Percentiles rank a stretch among this genome's conserved stretches.
phyloP scores from a whole-genome alignment of 2,797 vertebrate genomes.

The Acrocephalus scirpaceus region DNA sequence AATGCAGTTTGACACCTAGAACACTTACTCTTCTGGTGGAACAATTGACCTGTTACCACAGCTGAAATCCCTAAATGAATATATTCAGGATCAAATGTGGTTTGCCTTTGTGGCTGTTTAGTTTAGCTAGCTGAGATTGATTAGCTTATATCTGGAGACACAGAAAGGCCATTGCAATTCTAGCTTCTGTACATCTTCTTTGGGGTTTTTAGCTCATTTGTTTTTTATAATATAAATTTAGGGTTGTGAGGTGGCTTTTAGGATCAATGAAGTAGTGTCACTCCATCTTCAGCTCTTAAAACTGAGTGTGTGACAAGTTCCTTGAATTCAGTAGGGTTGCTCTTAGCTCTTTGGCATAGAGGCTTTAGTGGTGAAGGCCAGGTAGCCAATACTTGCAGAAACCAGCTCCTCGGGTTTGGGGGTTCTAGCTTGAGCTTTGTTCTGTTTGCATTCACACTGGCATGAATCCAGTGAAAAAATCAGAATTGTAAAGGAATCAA shows the following conservation, averaged over 20 bases:
- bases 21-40: neutral
- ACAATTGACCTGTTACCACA: conserved; percentile 1
- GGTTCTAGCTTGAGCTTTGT: neutral
- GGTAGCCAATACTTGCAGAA: neutral
- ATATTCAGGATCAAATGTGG: neutral
- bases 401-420: neutral
- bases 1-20: neutral
- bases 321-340: neutral
- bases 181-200: neutral
- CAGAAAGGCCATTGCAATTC: neutral
- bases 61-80: conserved; percentile 22
- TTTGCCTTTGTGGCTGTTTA: neutral
- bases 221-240: neutral
- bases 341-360: neutral
- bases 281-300: neutral
- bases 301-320: neutral
- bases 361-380: neutral
- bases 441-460: neutral
- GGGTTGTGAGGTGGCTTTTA: neutral
- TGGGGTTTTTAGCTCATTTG: neutral
- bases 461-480: neutral
- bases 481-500: neutral
- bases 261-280: neutral
- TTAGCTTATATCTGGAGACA: neutral
- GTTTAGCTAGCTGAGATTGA: neutral